These are phyloP conservation scores for Phyllostomus discolor DNA, from an alignment of 2,113 vertebrate genomes.

Conservation along the genomic window DNA sequence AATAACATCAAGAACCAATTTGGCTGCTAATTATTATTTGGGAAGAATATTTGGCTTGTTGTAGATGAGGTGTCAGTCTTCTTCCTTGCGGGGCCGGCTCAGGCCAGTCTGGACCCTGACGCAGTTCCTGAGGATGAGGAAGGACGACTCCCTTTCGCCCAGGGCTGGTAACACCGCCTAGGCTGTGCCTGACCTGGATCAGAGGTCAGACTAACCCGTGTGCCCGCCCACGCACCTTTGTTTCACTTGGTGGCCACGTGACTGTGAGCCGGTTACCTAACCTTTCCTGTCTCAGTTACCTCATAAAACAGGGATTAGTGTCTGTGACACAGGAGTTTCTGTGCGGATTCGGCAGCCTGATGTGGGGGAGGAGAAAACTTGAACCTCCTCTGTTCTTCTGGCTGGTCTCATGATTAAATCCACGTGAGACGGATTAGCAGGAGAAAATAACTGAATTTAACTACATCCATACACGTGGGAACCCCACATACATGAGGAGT, in stretches of 20 bases:
- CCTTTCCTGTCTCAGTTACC: background rate
- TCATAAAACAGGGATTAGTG: background rate
- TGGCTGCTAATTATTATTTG: background rate
- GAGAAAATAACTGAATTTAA: background rate
- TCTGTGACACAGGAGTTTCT: background rate
- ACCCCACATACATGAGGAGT: background rate
- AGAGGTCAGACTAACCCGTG: background rate
- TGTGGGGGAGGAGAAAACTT: background rate
- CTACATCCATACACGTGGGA: too few relatives aligned
- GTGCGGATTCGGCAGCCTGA: background rate
- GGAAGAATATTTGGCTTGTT: background rate
- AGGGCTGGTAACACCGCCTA: background rate
- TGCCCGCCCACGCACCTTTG: background rate
- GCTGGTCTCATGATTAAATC: background rate
- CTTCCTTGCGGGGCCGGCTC: background rate
- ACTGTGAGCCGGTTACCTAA: background rate
- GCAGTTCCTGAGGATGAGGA: background rate
- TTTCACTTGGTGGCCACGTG: background rate
- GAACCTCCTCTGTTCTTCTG: background rate
- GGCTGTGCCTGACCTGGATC: background rate
- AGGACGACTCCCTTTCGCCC: background rate
- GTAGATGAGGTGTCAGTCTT: background rate
- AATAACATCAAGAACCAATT: background rate
- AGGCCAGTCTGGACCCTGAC: background rate
- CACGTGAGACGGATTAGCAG: background rate